A percentile compares a stretch with the other conserved stretches of the same genome.
Conservation (phyloP, 2,797 vertebrate species). For the Agapornis canus region DNA sequence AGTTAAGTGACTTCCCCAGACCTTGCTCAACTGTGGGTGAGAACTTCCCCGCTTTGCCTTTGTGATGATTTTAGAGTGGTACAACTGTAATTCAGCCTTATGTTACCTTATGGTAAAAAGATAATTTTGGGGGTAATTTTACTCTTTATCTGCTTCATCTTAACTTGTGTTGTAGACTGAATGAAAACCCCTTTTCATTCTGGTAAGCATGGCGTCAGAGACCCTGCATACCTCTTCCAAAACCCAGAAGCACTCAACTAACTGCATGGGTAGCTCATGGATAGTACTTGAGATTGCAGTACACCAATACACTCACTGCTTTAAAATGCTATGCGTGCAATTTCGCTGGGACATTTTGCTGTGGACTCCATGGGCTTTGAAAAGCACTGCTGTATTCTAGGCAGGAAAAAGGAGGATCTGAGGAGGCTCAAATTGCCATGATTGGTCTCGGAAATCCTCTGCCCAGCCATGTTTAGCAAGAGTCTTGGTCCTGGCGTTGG, state of each 20-base stretch:
- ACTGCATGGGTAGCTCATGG: not conserved
- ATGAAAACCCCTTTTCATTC: not conserved
- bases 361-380: not conserved
- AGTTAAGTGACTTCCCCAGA: not conserved
- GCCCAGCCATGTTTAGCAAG: not conserved
- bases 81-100: not conserved
- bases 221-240: not conserved
- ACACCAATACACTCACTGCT: not conserved
- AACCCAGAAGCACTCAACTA: not conserved
- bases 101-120: not conserved
- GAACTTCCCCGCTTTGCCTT: not conserved
- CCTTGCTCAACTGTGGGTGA: not conserved
- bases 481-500: not conserved
- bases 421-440: not conserved
- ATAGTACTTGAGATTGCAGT: not conserved
- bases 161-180: not conserved
- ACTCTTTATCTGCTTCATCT: not conserved
- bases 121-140: rapidly evolving
- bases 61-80: not conserved
- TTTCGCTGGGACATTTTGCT: not conserved
- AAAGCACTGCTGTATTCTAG: not conserved
- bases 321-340: not conserved
- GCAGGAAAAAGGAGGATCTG: constrained; percentile 16
- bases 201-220: not conserved
- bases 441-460: constrained; percentile 2